Evolutionary conservation across 2,797 vertebrate species (phyloP), one percentile per base, ranked within the genome.

Genomic region (Rallus crepitans): DNA sequence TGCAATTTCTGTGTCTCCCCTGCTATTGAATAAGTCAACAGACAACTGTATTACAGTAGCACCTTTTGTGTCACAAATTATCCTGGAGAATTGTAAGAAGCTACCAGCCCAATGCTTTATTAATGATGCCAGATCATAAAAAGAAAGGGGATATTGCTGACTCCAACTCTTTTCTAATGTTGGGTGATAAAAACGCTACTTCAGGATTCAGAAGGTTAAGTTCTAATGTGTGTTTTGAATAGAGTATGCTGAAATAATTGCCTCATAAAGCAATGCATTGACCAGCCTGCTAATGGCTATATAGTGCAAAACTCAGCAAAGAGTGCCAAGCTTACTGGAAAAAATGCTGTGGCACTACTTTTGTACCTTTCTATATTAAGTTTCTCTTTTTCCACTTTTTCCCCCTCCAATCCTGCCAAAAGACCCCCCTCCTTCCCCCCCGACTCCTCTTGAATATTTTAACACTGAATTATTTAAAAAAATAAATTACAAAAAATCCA

Each of bases 141-240:
- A 98, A 95, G 91, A 86, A 87, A 85, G 91, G 82, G 57, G 77
- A 97, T 98, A 98, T 97, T 98, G 98, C 99, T 99, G 98, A 99
- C 98, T 97, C 93, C 89, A 97, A 97, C 98, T 98, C 98, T 99
- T 98, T 98, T 98, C 98, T 98, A 98, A 98, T 98, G 98, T 97
- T 97, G 98, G 98, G 98, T 98, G 98, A 99, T 99, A 99, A 99
- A 99, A 99, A 98, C 98, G 98, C 98, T 98, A 99, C 98, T 99
- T 98, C 98, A 98, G 98, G 98, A 98, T 98, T 98, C 98, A 98
- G 98, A 99, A 99, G 98, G 98, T 99, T 99, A 99, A 99, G 98
- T 98, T 98, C 98, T 98, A 98, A 98, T 99, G 98, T 98, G 98
- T 99, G 98, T 99, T 99, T 99, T 99, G 98, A 98, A 98, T 98